phyloP scores from a whole-genome alignment of 2,888 invertebrate species.

The Seira sanloemensis region DNA sequence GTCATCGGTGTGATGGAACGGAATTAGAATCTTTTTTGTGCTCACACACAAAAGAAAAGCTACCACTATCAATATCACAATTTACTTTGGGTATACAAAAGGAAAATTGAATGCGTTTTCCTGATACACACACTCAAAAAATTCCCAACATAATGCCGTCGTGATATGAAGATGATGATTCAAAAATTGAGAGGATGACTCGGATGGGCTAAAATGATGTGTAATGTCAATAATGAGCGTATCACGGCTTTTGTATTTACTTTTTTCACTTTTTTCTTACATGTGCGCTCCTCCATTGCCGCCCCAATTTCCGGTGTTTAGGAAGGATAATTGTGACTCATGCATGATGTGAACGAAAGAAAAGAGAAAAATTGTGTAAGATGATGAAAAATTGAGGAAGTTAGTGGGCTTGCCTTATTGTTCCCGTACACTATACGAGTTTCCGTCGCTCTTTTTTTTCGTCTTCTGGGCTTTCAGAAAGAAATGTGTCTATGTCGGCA shows the following conservation, averaged over 20 bases:
- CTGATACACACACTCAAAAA: not conserved
- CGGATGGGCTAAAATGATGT: constrained; percentile 13
- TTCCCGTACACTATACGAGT: not conserved
- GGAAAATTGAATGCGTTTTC: not conserved
- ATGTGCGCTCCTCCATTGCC: constrained; percentile 37
- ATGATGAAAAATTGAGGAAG: constrained; percentile 64
- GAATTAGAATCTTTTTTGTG: constrained; percentile 56
- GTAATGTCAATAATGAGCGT: constrained; percentile 61
- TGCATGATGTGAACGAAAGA: constrained; percentile 57
- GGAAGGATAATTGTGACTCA: constrained; percentile 63
- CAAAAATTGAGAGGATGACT: constrained; percentile 19
- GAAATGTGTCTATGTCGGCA: constrained; percentile 28
- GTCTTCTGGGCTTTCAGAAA: not conserved
- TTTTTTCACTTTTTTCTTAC: constrained; percentile 34
- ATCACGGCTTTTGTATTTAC: constrained; percentile 51
- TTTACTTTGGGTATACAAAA: constrained; percentile 28
- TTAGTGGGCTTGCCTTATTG: constrained; percentile 14
- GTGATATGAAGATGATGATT: constrained; percentile 33
- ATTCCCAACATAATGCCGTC: constrained; percentile 18
- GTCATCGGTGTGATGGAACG: constrained; percentile 63
- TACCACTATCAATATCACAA: constrained; percentile 4
- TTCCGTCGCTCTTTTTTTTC: not conserved
- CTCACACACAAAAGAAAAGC: not conserved
- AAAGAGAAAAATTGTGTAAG: constrained; percentile 10
- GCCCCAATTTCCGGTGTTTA: constrained; percentile 67